Percentiles rank a stretch among this genome's conserved stretches.
These are phyloP conservation scores for Montipora foliosa DNA, from an alignment of 64 coral and sea anemone species.

Conservation along the genomic window DNA sequence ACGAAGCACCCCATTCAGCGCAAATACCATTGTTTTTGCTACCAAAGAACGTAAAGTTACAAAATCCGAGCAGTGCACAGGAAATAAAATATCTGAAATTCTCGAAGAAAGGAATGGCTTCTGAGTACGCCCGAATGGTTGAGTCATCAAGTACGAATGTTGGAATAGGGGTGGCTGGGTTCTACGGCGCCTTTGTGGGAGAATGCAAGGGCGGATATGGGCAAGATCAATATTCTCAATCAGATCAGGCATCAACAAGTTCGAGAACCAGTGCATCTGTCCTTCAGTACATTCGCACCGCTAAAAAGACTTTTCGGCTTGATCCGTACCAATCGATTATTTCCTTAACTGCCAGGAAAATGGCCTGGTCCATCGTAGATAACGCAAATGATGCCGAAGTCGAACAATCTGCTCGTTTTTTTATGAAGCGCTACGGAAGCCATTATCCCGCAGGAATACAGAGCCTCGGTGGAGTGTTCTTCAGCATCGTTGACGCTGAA, in stretches of 20 bases:
- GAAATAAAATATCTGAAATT: conserved; percentile 15
- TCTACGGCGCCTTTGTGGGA: conserved; percentile 5
- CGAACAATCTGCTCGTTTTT: not conserved
- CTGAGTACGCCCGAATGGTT: not conserved
- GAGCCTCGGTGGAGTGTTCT: conserved; percentile 11
- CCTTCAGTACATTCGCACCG: conserved; percentile 19
- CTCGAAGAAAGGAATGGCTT: not conserved
- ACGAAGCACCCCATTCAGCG: not conserved
- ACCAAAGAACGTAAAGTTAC: not conserved
- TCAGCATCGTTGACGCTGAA: conserved; percentile 15
- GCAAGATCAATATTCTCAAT: not conserved
- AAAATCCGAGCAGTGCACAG: not conserved
- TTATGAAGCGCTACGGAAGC: conserved; percentile 56
- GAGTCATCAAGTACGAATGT: conserved; percentile 31
- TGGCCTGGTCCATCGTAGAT: not conserved
- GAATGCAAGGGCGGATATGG: not conserved
- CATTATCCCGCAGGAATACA: conserved; percentile 43
- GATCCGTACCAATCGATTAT: conserved; percentile 12
- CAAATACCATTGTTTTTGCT: conserved; percentile 10
- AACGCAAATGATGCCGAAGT: not conserved
- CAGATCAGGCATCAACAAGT: too few species aligned
- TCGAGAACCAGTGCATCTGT: conserved; percentile 2
- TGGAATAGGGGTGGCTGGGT: conserved; percentile 19
- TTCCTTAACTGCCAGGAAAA: not conserved
- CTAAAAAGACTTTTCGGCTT: conserved; percentile 20